Base-by-base conservation (phyloP, 2,113 vertebrate genomes). In the Mesembrinibis cayennensis region DNA sequence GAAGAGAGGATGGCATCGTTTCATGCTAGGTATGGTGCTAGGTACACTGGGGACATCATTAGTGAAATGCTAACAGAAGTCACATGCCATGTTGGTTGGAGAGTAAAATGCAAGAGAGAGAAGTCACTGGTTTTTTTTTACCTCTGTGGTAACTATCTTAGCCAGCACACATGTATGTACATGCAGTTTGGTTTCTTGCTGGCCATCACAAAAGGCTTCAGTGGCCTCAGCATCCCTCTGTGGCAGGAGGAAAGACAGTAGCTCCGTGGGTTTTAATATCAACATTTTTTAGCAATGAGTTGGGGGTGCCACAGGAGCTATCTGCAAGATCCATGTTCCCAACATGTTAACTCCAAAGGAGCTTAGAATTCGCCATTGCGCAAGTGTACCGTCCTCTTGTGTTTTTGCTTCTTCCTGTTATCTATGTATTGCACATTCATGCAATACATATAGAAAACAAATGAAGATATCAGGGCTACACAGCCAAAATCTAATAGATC, bases 261-360 rank as follows among this genome's bases (percentile, higher is more conserved):
- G 8, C 3, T 82, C 12, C 32, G 7, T 34, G 3, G 3, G 1
- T 11, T 81, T 49, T 56, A 5, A 40, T 13, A 14, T 7, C 0
- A 40, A 40, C 40, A 0, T 12, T 77, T 66, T 32, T 59, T 55
- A 76, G 5, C 27, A 45, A 21, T 22, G 14, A 10, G 10, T 32
- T 5, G 0, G 2, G 14, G 3, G 2, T 74, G 7, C 30, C 11
- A 40, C 34, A 58, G 32, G 12, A 79, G 7, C 6, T 34, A 17
- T 63, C 22, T 30, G 6, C 32, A 62, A 50, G 21, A 23, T 67
- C 79, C 29, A 12, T 4, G 3, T 79, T 62, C 16, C 44, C 3
- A 62, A 25, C 2, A 29, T 8, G 3, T 11, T 36, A 82, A 50
- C 9, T 59, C 19, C 30, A 85, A 61, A 77, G 27, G 23, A 73